Evolutionary conservation across 2,888 invertebrate genomes (phyloP).

Genomic region (Caenorhabditis imperialis): DNA sequence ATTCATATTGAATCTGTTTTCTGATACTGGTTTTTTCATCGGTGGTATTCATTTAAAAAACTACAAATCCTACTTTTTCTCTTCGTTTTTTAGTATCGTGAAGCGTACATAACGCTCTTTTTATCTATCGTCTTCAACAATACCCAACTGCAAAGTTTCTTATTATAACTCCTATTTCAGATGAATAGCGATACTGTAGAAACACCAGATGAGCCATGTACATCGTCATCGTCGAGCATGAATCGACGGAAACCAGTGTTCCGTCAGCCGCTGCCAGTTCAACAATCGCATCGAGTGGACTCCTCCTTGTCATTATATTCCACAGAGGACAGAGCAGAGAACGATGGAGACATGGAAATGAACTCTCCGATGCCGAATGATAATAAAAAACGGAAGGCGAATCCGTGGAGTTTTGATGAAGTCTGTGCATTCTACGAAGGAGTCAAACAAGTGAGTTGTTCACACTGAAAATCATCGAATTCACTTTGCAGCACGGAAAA

Average conservation of each 20-base stretch:
- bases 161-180: too few relatives aligned
- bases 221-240: neutral
- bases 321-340: neutral
- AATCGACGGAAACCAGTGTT: conserved; percentile 1
- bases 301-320: neutral
- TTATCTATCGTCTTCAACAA: too few relatives aligned
- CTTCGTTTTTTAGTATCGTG: neutral
- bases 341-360: neutral
- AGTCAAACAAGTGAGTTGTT: conserved; percentile 46
- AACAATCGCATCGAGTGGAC: neutral
- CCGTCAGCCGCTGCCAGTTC: neutral
- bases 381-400: conserved; percentile 6
- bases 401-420: conserved; percentile 53
- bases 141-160: too few relatives aligned
- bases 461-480: neutral
- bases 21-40: too few relatives aligned
- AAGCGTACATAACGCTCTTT: too few relatives aligned
- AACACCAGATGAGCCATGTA: conserved; percentile 2
- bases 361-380: neutral
- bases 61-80: neutral
- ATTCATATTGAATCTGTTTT: neutral
- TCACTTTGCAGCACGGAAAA: conserved; percentile 68
- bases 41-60: neutral
- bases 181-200: too few relatives aligned
- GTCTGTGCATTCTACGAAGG: conserved; percentile 55